These are phyloP conservation scores for Aplidium turbinatum DNA, from an alignment of 23 tunicate genomes.

Conservation along the genomic window DNA sequence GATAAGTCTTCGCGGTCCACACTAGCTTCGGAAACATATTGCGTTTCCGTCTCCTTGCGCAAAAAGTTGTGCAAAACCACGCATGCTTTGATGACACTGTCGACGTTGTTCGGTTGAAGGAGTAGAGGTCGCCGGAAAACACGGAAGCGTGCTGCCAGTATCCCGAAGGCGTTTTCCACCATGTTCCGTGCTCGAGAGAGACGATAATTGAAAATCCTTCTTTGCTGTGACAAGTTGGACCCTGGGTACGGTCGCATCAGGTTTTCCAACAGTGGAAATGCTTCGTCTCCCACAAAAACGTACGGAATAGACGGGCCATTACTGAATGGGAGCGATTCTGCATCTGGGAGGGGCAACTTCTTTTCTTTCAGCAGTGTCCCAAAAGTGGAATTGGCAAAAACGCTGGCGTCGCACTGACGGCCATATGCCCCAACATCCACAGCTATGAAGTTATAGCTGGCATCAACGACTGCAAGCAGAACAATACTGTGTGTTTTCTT, in stretches of 20 bases:
- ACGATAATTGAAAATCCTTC: constrained; percentile 24
- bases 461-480: constrained; percentile 47
- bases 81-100: constrained; percentile 20
- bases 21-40: neutral
- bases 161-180: constrained; percentile 42
- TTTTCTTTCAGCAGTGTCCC: too few relatives aligned
- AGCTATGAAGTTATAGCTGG: constrained; percentile 34
- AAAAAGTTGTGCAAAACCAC: constrained; percentile 18
- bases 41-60: too few relatives aligned
- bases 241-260: constrained; percentile 34
- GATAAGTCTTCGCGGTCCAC: neutral
- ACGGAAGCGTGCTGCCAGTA: constrained; percentile 17
- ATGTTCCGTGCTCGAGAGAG: constrained; percentile 23
- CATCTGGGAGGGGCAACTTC: too few relatives aligned
- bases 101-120: constrained; percentile 1
- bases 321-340: too few relatives aligned
- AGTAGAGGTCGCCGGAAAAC: constrained; percentile 25
- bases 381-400: constrained; percentile 47
- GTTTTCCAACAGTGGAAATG: too few relatives aligned
- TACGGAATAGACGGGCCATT: too few relatives aligned
- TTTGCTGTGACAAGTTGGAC: neutral
- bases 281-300: too few relatives aligned
- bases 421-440: constrained; percentile 51
- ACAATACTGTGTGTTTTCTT: constrained; percentile 46
- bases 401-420: too few relatives aligned